These are phyloP conservation scores for Myotis davidii DNA, from an alignment of 2,113 vertebrate species.

Conservation along the genomic window DNA sequence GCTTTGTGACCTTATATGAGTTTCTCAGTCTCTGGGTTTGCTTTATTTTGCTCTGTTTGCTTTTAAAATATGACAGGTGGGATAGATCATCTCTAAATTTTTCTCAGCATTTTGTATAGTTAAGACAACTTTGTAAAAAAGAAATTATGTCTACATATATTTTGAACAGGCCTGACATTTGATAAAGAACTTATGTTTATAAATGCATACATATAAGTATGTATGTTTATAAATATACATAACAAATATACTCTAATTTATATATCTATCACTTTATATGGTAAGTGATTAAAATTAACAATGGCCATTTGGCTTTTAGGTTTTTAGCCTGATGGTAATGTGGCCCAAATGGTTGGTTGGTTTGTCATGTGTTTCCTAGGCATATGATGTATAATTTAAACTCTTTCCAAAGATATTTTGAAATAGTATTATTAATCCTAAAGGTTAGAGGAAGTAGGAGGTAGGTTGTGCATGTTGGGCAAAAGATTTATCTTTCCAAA, in stretches of 20 bases:
- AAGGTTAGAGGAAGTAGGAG: not conserved
- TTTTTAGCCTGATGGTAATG: not conserved
- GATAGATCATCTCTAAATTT: not conserved
- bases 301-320: not conserved
- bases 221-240: not conserved
- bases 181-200: not conserved
- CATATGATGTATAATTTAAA: not conserved
- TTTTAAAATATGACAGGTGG: not conserved
- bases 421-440: not conserved
- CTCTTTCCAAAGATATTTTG: not conserved
- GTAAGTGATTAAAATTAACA: not conserved
- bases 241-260: not conserved
- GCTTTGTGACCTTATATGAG: not conserved
- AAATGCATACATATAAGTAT: not conserved
- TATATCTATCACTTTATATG: not conserved
- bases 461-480: not conserved
- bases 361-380: not conserved
- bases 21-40: not conserved
- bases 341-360: not conserved
- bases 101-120: not conserved
- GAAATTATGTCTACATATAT: not conserved
- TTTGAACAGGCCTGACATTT: not conserved
- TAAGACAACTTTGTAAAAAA: not conserved
- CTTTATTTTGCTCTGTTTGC: not conserved
- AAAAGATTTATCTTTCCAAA: not conserved